Conservation (phyloP, 2,888 invertebrate species). For the Polydrusus cervinus region DNA sequence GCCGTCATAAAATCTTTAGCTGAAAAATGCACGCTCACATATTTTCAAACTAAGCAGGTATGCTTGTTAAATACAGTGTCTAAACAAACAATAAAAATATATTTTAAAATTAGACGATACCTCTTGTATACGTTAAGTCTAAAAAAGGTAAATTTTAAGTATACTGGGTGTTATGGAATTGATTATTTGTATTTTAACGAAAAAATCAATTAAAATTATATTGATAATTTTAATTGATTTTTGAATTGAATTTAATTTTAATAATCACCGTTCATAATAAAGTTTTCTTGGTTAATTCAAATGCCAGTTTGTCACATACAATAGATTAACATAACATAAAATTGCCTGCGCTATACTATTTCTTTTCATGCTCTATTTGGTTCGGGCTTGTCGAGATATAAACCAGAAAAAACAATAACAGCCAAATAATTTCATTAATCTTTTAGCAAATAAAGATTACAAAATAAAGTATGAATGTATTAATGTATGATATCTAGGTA, state of each 20-base stretch:
- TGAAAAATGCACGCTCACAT: too few relatives aligned
- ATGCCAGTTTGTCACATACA: slow-evolving; percentile 33
- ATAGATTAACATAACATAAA: slow-evolving; percentile 30
- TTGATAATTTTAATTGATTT: slow-evolving; percentile 34
- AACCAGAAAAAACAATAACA: slow-evolving; percentile 40
- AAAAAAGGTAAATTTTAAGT: too few relatives aligned
- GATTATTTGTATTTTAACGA: background rate
- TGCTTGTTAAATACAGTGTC: too few relatives aligned
- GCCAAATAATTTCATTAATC: slow-evolving; percentile 16
- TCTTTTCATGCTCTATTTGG: slow-evolving; percentile 49
- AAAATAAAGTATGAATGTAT: background rate
- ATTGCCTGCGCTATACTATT: slow-evolving; percentile 38
- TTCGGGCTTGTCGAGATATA: slow-evolving; percentile 26
- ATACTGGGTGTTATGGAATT: too few relatives aligned
- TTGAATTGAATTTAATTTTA: too few relatives aligned
- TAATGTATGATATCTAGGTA: background rate
- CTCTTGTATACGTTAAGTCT: too few relatives aligned
- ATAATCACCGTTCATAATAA: slow-evolving; percentile 9
- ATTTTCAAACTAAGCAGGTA: too few relatives aligned
- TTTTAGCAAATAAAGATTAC: background rate
- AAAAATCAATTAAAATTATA: slow-evolving; percentile 37
- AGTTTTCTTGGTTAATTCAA: slow-evolving; percentile 19
- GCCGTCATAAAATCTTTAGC: too few relatives aligned
- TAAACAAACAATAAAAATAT: too few relatives aligned
- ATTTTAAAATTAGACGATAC: too few relatives aligned